A percentile compares a stretch with the other conserved stretches of the same genome.
Evolutionary conservation across 2,888 invertebrate species (phyloP).

Genomic region (Trichacis sp.): DNA sequence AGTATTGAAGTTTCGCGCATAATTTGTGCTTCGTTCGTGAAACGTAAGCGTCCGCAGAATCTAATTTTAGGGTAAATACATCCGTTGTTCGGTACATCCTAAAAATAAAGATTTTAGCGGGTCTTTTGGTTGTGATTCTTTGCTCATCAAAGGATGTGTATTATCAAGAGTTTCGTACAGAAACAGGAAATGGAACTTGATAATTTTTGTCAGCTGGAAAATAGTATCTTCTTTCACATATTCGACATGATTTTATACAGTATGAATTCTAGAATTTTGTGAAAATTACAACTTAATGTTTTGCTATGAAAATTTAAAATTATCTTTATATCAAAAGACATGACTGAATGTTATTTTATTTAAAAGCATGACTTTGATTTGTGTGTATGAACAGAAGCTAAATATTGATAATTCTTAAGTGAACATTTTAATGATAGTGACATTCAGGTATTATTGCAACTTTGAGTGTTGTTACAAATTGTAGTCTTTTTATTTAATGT

Average conservation of each 20-base stretch:
- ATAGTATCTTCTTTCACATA: no score
- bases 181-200: neutral
- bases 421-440: no score
- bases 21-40: slow-evolving; percentile 10
- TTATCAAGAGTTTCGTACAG: neutral
- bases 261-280: neutral
- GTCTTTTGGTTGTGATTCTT: no score
- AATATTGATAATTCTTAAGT: no score
- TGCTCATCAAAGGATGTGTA: slow-evolving; percentile 15
- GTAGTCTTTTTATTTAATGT: no score
- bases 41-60: no score
- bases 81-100: slow-evolving; percentile 17
- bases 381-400: no score
- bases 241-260: no score
- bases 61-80: slow-evolving; percentile 16
- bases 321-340: neutral
- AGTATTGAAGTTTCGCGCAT: no score
- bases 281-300: neutral
- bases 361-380: no score
- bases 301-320: neutral
- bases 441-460: no score
- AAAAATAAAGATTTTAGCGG: slow-evolving; percentile 33
- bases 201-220: neutral
- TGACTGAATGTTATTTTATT: neutral
- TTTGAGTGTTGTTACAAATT: no score